These are phyloP conservation scores for Oophaga sylvatica DNA, from an alignment of 2,797 vertebrate species.

Conservation along the genomic window DNA sequence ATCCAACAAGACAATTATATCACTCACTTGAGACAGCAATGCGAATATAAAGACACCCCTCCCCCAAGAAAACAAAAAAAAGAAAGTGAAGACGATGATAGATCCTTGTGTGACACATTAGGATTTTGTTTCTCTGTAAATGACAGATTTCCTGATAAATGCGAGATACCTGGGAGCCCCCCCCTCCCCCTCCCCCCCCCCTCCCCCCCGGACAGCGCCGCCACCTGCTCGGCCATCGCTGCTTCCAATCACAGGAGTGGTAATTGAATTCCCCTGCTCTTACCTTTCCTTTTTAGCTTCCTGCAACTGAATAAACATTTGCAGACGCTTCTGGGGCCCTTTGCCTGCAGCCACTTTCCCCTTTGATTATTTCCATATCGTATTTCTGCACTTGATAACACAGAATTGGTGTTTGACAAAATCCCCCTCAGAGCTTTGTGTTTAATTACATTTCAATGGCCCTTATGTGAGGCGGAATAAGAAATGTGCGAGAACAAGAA, in stretches of 20 bases:
- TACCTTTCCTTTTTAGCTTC: constrained; percentile 43
- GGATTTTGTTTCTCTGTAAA: neutral
- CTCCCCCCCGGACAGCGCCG: constrained; percentile 19
- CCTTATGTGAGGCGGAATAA: constrained; percentile 32
- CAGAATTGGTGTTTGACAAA: constrained; percentile 36
- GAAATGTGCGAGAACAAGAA: neutral
- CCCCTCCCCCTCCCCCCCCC: no score
- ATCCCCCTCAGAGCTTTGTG: constrained; percentile 25
- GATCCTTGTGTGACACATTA: constrained; percentile 3
- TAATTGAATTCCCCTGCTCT: constrained; percentile 55
- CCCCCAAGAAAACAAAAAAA: neutral
- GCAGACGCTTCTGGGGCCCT: constrained; percentile 44
- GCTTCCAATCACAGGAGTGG: constrained; percentile 37
- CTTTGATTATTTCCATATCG: constrained; percentile 52
- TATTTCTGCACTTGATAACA: constrained; percentile 36
- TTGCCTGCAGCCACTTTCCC: constrained; percentile 33
- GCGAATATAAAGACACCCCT: neutral
- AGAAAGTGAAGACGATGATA: neutral
- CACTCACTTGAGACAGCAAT: neutral
- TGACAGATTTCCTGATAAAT: constrained; percentile 36
- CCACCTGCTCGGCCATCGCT: constrained; percentile 48
- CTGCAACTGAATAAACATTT: constrained; percentile 56
- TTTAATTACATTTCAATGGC: constrained; percentile 49
- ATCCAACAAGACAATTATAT: neutral
- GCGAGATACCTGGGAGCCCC: constrained; percentile 1